A percentile compares a stretch with the other conserved stretches of the same genome.
Evolutionary conservation across 2,797 vertebrate genomes (phyloP).

Genomic region (Phoxinus dragarum): DNA sequence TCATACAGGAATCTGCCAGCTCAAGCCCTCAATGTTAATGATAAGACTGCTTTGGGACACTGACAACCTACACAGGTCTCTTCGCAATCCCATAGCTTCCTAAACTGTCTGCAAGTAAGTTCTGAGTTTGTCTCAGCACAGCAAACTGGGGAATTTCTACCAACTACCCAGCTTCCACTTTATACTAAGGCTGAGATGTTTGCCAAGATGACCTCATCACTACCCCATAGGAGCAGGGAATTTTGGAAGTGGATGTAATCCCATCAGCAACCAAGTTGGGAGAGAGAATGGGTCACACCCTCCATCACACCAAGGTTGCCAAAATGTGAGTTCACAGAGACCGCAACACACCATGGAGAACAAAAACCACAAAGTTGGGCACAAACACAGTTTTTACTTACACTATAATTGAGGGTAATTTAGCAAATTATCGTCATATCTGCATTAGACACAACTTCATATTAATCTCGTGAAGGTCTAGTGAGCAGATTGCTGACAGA

Average conservation of each 20-base stretch:
- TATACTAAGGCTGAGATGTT: slow-evolving; percentile 56
- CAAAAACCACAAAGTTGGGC: slow-evolving; percentile 47
- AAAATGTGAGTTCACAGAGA: slow-evolving; percentile 52
- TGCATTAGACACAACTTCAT: slow-evolving; percentile 27
- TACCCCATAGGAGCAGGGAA: slow-evolving; percentile 40
- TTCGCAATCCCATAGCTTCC: slow-evolving; percentile 54
- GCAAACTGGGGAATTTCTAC: background rate
- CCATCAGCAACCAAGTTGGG: slow-evolving; percentile 32
- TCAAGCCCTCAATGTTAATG: slow-evolving; percentile 54
- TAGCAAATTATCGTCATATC: slow-evolving; percentile 41
- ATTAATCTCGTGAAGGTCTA: slow-evolving; percentile 19
- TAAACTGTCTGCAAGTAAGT: slow-evolving; percentile 57
- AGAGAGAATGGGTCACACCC: slow-evolving; percentile 51
- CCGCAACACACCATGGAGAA: slow-evolving; percentile 48
- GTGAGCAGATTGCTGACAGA: slow-evolving; percentile 35
- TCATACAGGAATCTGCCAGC: slow-evolving; percentile 67
- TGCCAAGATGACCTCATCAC: slow-evolving; percentile 45
- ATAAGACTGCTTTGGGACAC: slow-evolving; percentile 42
- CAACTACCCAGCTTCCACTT: background rate
- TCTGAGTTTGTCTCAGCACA: slow-evolving; percentile 24
- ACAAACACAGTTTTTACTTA: slow-evolving; percentile 39
- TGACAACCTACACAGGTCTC: slow-evolving; percentile 53
- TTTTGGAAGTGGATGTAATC: slow-evolving; percentile 61
- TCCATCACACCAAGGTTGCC: slow-evolving; percentile 34
- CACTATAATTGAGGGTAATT: slow-evolving; percentile 20